These are phyloP conservation scores for Stenoptilia bipunctidactyla DNA, from an alignment of 2,888 invertebrate species.

Conservation along the genomic window DNA sequence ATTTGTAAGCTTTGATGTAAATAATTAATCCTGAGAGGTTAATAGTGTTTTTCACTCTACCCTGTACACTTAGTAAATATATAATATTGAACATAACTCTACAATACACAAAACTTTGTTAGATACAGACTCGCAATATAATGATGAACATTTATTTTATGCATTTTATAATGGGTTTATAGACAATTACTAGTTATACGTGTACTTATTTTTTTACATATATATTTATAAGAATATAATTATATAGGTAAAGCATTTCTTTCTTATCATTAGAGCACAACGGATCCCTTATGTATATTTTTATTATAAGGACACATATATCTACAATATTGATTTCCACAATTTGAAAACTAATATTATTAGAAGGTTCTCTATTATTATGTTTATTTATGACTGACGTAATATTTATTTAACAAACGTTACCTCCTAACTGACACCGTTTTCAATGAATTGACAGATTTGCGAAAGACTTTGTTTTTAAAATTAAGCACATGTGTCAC, in stretches of 20 bases:
- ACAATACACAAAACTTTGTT: conserved; percentile 54
- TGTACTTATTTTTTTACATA: conserved; percentile 58
- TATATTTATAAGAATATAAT: conserved; percentile 70
- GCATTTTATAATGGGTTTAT: conserved; percentile 50
- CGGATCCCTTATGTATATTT: conserved; percentile 45
- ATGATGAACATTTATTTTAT: conserved; percentile 46
- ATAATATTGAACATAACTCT: conserved; percentile 33
- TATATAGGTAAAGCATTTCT: conserved; percentile 67
- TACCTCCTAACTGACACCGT: conserved; percentile 57
- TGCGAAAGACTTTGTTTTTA: conserved; percentile 27
- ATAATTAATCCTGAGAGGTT: no score
- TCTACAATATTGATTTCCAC: conserved; percentile 47
- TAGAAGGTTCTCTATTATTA: conserved; percentile 28
- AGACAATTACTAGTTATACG: conserved; percentile 65
- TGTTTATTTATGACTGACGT: conserved; percentile 41
- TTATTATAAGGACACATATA: conserved; percentile 51
- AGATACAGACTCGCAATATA: conserved; percentile 23
- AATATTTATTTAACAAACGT: conserved; percentile 31
- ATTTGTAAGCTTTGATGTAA: no score
- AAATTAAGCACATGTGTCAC: neutral
- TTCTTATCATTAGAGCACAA: conserved; percentile 60
- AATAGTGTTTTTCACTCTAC: no score
- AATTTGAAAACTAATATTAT: conserved; percentile 27
- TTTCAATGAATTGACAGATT: conserved; percentile 63
- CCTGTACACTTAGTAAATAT: no score